These are phyloP conservation scores for Drepanosiphum platanoidis DNA, from an alignment of 2,888 invertebrate species.

Conservation along the genomic window DNA sequence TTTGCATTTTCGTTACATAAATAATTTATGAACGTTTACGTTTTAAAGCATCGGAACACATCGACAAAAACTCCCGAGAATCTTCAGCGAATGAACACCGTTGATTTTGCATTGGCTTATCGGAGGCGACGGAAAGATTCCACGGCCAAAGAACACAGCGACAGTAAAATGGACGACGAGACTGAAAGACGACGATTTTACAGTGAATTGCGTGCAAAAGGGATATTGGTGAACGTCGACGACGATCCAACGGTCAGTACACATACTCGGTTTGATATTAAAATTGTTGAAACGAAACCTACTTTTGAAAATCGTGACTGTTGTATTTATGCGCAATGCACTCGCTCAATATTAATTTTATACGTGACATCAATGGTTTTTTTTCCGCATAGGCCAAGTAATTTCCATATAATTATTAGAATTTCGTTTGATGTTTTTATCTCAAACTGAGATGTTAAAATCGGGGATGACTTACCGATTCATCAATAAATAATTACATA, in stretches of 20 bases:
- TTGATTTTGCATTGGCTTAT: conserved; percentile 50
- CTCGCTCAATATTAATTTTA: no score
- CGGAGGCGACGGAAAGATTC: background rate
- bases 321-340: no score
- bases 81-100: background rate
- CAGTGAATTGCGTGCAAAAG: background rate
- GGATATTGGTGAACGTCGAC: conserved; percentile 32
- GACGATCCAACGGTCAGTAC: conserved; percentile 48
- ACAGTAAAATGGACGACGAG: background rate
- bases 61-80: background rate
- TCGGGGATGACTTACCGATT: no score
- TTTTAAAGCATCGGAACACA: background rate
- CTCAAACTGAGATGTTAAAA: no score
- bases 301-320: no score
- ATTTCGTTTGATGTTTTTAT: no score
- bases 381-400: no score
- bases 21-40: background rate
- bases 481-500: no score
- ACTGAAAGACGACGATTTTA: conserved; percentile 25
- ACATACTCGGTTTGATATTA: background rate
- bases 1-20: background rate
- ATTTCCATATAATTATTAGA: no score
- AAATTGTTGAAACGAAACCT: background rate
- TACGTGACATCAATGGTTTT: no score
- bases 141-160: background rate